These are phyloP conservation scores for Drosophila flavopinicola DNA, from an alignment of 2,888 invertebrate species.

Conservation along the genomic window DNA sequence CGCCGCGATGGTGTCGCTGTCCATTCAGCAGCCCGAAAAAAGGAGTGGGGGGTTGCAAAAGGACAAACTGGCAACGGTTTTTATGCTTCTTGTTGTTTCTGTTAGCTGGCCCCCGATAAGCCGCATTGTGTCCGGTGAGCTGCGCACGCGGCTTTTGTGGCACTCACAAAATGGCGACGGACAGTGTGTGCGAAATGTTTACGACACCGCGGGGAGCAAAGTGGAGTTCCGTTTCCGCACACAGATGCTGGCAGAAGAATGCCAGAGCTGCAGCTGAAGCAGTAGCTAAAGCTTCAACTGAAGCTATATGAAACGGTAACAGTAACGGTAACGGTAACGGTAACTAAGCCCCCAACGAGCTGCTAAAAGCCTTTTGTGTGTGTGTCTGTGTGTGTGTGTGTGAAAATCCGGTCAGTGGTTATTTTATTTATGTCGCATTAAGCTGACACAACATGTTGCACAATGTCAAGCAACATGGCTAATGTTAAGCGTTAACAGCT, in stretches of 20 bases:
- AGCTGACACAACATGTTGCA: conserved; percentile 5
- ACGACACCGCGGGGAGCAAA: conserved; percentile 64
- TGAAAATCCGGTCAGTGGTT: conserved; percentile 11
- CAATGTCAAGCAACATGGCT: conserved; percentile 1
- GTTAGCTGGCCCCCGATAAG: conserved; percentile 62
- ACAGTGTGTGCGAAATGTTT: conserved; percentile 62
- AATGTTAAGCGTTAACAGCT: conserved; percentile 3
- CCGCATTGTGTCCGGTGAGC: conserved; percentile 75
- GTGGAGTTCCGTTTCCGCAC: conserved; percentile 32
- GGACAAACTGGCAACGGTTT: conserved; percentile 2
- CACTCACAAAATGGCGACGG: conserved; percentile 9
- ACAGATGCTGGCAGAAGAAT: conserved; percentile 42
- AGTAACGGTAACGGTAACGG: conserved; percentile 28
- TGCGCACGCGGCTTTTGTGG: conserved; percentile 80
- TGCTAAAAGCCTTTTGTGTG: conserved; percentile 59
- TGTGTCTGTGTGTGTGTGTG: background rate
- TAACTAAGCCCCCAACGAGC: conserved; percentile 64
- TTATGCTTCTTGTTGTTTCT: conserved; percentile 44
- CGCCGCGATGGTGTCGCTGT: conserved; percentile 42
- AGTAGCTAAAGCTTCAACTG: conserved; percentile 6
- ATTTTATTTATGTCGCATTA: conserved; percentile 35
- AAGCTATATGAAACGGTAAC: conserved; percentile 27
- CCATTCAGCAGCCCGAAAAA: conserved; percentile 35
- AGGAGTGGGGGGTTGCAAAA: background rate
- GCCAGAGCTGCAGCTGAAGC: conserved; percentile 6